Percentiles rank a stretch among this genome's conserved stretches.
Evolutionary conservation across 64 coral and sea anemone genomes (phyloP).

Genomic region (Actinia equina): DNA sequence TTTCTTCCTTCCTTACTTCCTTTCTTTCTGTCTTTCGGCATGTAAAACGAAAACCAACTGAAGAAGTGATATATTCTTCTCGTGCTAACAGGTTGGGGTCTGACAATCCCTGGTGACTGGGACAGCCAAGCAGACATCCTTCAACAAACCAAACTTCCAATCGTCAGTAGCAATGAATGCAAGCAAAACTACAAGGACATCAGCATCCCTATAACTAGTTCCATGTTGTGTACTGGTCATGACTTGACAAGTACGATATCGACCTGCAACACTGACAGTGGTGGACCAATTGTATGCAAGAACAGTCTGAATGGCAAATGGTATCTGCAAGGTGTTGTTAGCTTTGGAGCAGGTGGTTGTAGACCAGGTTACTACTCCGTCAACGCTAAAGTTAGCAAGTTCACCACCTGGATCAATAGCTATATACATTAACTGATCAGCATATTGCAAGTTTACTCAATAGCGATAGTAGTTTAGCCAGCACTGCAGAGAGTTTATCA

Average conservation of each 20-base stretch:
- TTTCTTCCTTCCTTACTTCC: too few relatives aligned
- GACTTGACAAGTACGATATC: slow-evolving; percentile 29
- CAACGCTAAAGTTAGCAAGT: slow-evolving; percentile 56
- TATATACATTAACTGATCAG: slow-evolving; percentile 18
- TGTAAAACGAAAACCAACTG: too few relatives aligned
- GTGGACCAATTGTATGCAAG: slow-evolving; percentile 63
- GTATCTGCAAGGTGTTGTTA: slow-evolving; percentile 76
- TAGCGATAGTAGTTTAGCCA: too few relatives aligned
- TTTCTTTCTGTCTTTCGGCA: too few relatives aligned
- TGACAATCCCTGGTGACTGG: slow-evolving; percentile 70
- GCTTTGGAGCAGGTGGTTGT: slow-evolving; percentile 55
- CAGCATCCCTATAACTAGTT: slow-evolving; percentile 36
- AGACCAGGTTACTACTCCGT: slow-evolving; percentile 60
- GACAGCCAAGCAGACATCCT: slow-evolving; percentile 59
- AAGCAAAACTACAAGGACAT: slow-evolving; percentile 28
- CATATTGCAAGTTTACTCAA: too few relatives aligned
- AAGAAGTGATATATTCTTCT: not conserved
- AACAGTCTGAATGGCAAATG: slow-evolving; percentile 36
- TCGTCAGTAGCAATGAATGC: slow-evolving; percentile 53
- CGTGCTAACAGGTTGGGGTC: slow-evolving; percentile 44
- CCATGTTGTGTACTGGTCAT: slow-evolving; percentile 60
- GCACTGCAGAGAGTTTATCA: too few relatives aligned
- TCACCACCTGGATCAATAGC: slow-evolving; percentile 41
- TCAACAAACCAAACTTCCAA: slow-evolving; percentile 60
- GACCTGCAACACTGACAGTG: slow-evolving; percentile 77